These are phyloP conservation scores for Amazona finschi DNA, from an alignment of 2,797 vertebrate species.

Conservation along the genomic window DNA sequence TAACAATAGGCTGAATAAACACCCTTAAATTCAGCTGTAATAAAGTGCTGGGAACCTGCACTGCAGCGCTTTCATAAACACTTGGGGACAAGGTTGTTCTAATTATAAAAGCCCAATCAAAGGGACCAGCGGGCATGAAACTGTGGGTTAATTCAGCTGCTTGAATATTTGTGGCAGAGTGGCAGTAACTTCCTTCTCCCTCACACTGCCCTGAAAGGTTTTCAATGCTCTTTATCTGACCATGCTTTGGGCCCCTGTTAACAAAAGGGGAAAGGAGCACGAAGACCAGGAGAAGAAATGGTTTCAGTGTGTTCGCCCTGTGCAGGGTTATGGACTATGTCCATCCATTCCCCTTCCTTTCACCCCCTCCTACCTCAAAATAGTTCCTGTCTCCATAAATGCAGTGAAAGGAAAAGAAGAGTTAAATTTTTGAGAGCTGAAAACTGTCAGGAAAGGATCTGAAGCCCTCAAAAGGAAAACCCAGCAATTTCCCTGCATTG, in stretches of 20 bases:
- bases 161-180: background rate
- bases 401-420: background rate
- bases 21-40: slow-evolving; percentile 4
- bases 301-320: background rate
- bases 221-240: background rate
- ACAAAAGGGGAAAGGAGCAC: background rate
- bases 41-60: background rate
- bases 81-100: background rate
- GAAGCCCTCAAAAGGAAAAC: background rate
- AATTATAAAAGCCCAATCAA: slow-evolving; percentile 41
- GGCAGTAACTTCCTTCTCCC: background rate
- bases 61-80: background rate
- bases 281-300: background rate
- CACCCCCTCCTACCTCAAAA: accelerated
- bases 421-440: background rate
- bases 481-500: background rate
- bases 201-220: background rate
- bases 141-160: background rate
- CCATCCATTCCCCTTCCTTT: background rate
- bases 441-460: background rate
- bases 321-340: background rate
- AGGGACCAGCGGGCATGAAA: slow-evolving; percentile 12
- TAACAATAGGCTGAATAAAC: slow-evolving; percentile 28
- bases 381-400: background rate
- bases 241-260: background rate